Base-by-base conservation (phyloP, 2,888 invertebrate species). In the Drosophila differens region DNA sequence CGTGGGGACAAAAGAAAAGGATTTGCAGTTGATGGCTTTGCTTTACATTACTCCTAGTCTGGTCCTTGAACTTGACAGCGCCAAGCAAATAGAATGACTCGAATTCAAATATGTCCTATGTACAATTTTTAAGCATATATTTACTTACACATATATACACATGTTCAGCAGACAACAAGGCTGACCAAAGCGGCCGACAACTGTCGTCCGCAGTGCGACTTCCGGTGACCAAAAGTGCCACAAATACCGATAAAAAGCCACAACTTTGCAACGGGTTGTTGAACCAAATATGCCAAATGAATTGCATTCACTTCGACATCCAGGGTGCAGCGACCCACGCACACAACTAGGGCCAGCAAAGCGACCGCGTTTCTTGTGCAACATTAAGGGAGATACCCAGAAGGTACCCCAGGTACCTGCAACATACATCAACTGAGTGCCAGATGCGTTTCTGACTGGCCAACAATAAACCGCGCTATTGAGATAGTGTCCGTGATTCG, bases 321-420 rank as follows among this genome's bases (percentile, higher is more conserved):
- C 22, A 51, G 74, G 33, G 84, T 84, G 80, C 81, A 85, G 74
- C 81, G 79, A 87, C 85, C 87, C 60, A 76, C 72, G 71, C 68
- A 80, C 69, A 75, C 82, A 72, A 63, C 67, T 65, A 44, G 32
- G 25, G 4, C 62, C 62, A 39, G 47, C 28, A 52, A 65, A 69
- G 60, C 47, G 55, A 51, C 44, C 44, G 25, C 14, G 12, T 41
- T 51, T 51, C 52, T 52, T 51, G 37, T 53, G 37, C 39, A 22
- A n/a, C 51, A 53, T 25, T 30, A 41, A 47, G 12, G 22, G 3
- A 33, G 10, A 12, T 12, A 16, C 54, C 39, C 16, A n/a, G 35
- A n/a, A 22, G 22, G 9, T 47, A 28, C 49, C 16, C 16, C 39
- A 30, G 28, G 30, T 35, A 39, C 30, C 7, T 47, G 22, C 44